phyloP scores from a whole-genome alignment of 2,113 vertebrate genomes.

The Micronycteris hirsuta region DNA sequence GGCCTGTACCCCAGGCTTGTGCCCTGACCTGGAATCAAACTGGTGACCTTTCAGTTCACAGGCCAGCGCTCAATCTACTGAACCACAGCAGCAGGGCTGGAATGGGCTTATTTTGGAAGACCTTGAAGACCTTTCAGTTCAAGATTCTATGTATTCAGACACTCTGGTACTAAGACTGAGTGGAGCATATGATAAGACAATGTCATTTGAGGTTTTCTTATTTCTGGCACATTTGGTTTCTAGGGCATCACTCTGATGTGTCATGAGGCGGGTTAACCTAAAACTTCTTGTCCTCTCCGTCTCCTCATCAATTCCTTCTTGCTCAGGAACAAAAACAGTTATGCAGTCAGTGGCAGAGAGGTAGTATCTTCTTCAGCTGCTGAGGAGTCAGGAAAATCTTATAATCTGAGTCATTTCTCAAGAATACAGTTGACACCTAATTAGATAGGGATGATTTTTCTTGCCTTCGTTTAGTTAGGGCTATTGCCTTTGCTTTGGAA shows the following conservation, averaged over 20 bases:
- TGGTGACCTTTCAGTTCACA: too few species aligned
- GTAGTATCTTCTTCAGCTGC: background rate
- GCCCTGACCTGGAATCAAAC: too few species aligned
- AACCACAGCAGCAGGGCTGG: background rate
- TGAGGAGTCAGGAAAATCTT: background rate
- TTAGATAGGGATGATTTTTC: constrained; percentile 20
- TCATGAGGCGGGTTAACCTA: background rate
- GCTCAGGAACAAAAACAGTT: background rate
- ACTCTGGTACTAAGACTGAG: background rate
- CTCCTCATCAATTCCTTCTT: background rate
- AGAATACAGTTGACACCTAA: constrained; percentile 39
- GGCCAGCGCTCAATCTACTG: too few species aligned
- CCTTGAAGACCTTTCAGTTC: background rate
- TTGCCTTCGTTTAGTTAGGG: constrained; percentile 24
- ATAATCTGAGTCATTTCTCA: constrained; percentile 15
- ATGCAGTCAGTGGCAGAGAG: background rate
- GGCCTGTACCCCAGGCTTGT: too few species aligned
- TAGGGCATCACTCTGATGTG: background rate
- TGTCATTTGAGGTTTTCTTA: background rate
- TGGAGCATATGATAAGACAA: background rate
- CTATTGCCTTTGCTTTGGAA: constrained; percentile 44
- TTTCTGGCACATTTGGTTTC: constrained; percentile 4
- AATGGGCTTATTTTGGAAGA: constrained; percentile 35
- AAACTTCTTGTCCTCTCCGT: background rate
- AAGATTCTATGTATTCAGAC: constrained; percentile 22